Base-by-base conservation (phyloP, 2,797 vertebrate species). In the Lophotriccus pileatus region DNA sequence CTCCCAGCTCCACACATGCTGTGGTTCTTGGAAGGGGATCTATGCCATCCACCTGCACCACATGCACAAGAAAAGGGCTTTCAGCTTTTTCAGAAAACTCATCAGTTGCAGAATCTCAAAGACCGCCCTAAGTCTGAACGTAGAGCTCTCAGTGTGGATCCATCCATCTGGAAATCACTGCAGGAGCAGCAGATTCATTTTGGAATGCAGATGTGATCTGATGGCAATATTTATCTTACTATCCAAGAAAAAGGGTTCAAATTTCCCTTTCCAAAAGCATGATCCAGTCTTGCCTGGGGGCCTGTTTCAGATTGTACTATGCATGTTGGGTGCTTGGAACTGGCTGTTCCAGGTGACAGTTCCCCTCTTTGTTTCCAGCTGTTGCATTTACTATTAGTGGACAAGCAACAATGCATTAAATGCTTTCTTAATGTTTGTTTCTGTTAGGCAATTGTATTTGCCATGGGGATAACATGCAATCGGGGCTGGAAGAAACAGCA, bases 351-450 rank as follows among this genome's bases (percentile, higher is more conserved):
- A 15, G 80, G 79, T 73, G 66, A 91, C 89, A 81, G 91, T 84
- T 91, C 91, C 69, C 60, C 59, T 83, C 69, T 53, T 50, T n/a
- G 55, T 55, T 47, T 81, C 89, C 82, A 94, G 76, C 84, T 84
- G 47, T 89, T 93, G 69, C 76, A 67, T 70, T 87, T 53, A 32
- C 67, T 81, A 49, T 70, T 84, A 88, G 83, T 92, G 67, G 37
- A 83, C 78, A 53, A 90, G 36, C 77, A 95, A 55, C 73, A 86
- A 75, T 84, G 69, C 39, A 59, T 84, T 47, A 56, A 89, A 90
- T 43, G 60, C 63, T 94, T 97, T 94, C 92, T 53, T 93, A 88
- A 93, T 84, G 52, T 86, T 92, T 94, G 73, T 91, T 77, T 78
- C 79, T 94, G 18, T 95, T 95, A 73, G 74, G 94, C 89, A 97